These are phyloP conservation scores for Ailurus styani DNA, from an alignment of 2,113 vertebrate species.

Conservation along the genomic window DNA sequence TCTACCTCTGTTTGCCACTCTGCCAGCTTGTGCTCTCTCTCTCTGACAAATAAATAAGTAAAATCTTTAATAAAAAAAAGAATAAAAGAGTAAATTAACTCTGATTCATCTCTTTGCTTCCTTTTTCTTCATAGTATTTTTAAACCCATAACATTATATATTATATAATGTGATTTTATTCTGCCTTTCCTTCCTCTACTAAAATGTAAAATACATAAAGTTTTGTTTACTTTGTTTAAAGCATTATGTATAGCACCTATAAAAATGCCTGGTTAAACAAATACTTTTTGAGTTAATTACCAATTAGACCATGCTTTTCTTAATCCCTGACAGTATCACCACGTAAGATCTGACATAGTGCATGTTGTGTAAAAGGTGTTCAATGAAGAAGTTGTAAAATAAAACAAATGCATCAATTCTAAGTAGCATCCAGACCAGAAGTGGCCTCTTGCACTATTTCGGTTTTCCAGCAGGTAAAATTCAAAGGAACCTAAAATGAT, in stretches of 20 bases:
- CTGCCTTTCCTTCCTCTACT: not conserved
- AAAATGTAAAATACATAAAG: not conserved
- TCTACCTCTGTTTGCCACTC: too few relatives aligned
- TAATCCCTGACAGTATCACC: not conserved
- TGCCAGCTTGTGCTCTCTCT: too few relatives aligned
- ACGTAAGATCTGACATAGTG: accelerated
- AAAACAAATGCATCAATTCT: not conserved
- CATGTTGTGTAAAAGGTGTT: not conserved
- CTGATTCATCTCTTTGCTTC: not conserved
- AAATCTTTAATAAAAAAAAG: too few relatives aligned
- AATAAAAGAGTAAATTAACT: not conserved
- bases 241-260: not conserved
- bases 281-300: not conserved
- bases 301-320: not conserved
- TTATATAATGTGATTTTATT: not conserved
- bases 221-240: not conserved
- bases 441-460: not conserved
- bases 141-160: not conserved
- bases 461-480: not conserved
- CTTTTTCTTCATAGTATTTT: not conserved
- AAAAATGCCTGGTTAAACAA: not conserved
- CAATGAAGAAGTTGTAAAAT: not conserved
- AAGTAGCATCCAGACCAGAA: too few relatives aligned
- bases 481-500: not conserved
- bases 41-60: too few relatives aligned